These are phyloP conservation scores for Rhinopomastus cyanomelas DNA, from an alignment of 2,113 vertebrate genomes.

Conservation along the genomic window DNA sequence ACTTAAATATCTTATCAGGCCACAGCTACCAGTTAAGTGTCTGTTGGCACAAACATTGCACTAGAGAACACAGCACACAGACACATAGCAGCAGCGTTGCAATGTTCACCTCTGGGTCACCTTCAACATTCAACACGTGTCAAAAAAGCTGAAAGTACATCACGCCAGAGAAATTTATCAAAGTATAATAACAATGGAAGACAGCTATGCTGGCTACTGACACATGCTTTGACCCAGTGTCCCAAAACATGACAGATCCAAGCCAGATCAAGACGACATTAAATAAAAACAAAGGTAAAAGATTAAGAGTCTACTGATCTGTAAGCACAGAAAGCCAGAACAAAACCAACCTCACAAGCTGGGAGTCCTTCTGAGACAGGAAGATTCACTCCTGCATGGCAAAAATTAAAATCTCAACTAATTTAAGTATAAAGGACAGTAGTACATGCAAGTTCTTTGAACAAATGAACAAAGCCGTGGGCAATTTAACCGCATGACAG, in stretches of 20 bases:
- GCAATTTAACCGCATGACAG: neutral
- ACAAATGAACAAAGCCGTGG: neutral
- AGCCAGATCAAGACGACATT: neutral
- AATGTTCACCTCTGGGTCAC: slow-evolving; percentile 1
- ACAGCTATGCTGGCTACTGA: neutral
- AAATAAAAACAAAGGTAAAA: neutral
- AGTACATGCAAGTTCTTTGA: neutral
- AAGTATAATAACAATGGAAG: neutral
- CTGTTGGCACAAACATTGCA: neutral
- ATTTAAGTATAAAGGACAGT: neutral
- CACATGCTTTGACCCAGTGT: neutral
- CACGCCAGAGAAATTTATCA: slow-evolving; percentile 1
- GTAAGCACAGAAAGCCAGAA: neutral
- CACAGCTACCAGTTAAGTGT: neutral
- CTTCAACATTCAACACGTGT: neutral
- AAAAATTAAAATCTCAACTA: neutral
- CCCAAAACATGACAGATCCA: neutral
- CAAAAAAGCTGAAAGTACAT: slow-evolving; percentile 20
- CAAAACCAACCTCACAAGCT: neutral
- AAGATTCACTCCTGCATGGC: neutral
- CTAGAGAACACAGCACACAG: neutral
- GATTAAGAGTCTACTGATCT: neutral
- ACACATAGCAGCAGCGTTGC: neutral
- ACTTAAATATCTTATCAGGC: neutral
- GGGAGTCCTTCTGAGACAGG: neutral